Evolutionary conservation across 1,140 invertebrate genomes (phyloP), one percentile per base, ranked within the genome.

Genomic region (Aphis craccivora): DNA sequence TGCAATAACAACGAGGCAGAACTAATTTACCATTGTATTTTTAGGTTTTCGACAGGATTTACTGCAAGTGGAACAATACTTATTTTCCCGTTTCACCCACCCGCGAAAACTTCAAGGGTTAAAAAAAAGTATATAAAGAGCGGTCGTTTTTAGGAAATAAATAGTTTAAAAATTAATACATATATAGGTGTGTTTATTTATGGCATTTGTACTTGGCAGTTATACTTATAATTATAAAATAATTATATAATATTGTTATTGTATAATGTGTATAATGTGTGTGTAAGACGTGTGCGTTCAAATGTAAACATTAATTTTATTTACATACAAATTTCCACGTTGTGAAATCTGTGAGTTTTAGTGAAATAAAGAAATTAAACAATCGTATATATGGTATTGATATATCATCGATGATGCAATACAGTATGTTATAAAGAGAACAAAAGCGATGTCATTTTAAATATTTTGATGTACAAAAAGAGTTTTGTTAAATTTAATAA

Each of bases 11-110:
- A 86, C 83, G 84, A 45, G 43, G 84, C 84, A 86, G 84, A 45
- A 86, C 84, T 86, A 86, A 86, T 86, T 86, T 86, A 86, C 84
- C 37, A 40, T 86, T 86, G 40, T 45, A 86, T 30, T 45, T 86
- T 86, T 45, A 30, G 84, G 43, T 86, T 86, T 86, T 86, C 11
- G 40, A 86, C 40, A 45, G 43, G 40, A 86, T 43, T 86, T 6
- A 45, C 40, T 86, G 25, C 23, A 18, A 45, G 25, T 86, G 84
- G 43, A 86, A 86, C 40, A 86, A 86, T 86, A 86, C 40, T 45
- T 25, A 86, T 30, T 86, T 86, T 11, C 25, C 11, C 84, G 25
- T 86, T 84, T 84, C 25, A 30, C 22, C 37, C 37, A 40, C 25
- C 23, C 11, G 40, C 25, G 5, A 86, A 45, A 30, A 45, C 40